phyloP scores from a whole-genome alignment of 1,140 invertebrate species.

The Euwallacea similis region DNA sequence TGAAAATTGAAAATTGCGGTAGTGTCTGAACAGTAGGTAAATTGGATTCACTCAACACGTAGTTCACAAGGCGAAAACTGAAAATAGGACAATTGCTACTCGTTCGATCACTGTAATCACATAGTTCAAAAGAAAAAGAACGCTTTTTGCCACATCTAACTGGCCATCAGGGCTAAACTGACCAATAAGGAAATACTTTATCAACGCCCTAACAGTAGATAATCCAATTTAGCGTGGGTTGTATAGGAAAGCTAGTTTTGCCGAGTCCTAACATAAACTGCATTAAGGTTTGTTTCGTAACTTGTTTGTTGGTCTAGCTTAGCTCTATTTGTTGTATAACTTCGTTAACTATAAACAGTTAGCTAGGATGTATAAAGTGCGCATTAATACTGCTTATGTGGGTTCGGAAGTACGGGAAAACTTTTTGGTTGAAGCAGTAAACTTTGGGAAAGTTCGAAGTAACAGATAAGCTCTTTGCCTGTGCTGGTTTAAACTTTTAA shows the following conservation, averaged over 20 bases:
- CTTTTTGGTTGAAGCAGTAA: not conserved
- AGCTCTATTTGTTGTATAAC: constrained; percentile 12
- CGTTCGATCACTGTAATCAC: too few species aligned
- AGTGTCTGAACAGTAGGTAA: too few species aligned
- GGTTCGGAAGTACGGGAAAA: constrained; percentile 1
- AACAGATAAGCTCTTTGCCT: constrained; percentile 1
- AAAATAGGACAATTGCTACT: too few species aligned
- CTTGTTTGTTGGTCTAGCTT: constrained; percentile 20
- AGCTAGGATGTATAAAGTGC: constrained; percentile 4
- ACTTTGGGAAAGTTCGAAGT: not conserved
- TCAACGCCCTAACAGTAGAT: not conserved
- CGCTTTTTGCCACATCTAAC: too few species aligned
- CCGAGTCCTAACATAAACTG: not conserved
- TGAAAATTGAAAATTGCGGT: not conserved
- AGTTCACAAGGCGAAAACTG: too few species aligned
- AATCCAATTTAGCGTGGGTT: constrained; percentile 12
- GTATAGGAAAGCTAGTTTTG: constrained; percentile 4
- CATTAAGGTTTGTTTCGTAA: constrained; percentile 15
- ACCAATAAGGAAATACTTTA: constrained; percentile 8
- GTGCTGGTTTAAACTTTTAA: not conserved
- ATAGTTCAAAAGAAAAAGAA: too few species aligned
- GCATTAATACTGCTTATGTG: constrained; percentile 16
- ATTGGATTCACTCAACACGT: too few species aligned
- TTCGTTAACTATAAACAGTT: constrained; percentile 5
- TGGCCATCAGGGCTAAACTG: not conserved